phyloP scores from a whole-genome alignment of 2,113 vertebrate species.

The Gasterosteus nipponicus region DNA sequence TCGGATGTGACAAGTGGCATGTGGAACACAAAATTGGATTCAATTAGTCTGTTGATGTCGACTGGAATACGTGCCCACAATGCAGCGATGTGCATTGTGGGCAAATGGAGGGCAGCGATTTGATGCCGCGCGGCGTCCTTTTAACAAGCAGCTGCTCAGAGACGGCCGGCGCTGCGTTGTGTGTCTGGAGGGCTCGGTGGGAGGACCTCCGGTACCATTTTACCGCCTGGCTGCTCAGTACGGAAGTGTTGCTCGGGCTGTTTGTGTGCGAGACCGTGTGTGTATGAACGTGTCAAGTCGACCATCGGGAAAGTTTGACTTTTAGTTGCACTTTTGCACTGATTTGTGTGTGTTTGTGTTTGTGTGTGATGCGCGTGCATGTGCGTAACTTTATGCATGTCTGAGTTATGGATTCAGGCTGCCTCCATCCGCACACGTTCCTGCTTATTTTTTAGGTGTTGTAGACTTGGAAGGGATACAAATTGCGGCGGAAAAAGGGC shows the following conservation, averaged over 20 bases:
- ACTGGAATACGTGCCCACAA: conserved; percentile 14
- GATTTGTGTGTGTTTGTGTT: conserved; percentile 6
- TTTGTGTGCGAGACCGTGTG: background rate
- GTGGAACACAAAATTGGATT: conserved; percentile 76
- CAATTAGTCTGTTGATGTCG: conserved; percentile 68
- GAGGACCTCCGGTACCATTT: conserved; percentile 41
- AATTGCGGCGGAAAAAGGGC: conserved; percentile 24
- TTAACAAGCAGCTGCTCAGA: conserved; percentile 60
- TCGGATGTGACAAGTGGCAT: conserved; percentile 54
- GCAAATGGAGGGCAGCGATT: conserved; percentile 53
- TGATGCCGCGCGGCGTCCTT: conserved; percentile 54
- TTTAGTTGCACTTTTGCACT: conserved; percentile 10
- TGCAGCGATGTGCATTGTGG: conserved; percentile 62
- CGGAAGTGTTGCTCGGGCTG: background rate
- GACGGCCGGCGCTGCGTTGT: conserved; percentile 40
- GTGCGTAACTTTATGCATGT: conserved; percentile 56
- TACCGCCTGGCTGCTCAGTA: conserved; percentile 44
- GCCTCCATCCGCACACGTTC: conserved; percentile 47
- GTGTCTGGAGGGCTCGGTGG: conserved; percentile 37
- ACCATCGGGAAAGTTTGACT: conserved; percentile 33
- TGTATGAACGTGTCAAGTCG: conserved; percentile 1
- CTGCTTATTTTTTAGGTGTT: conserved; percentile 48
- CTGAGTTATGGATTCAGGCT: conserved; percentile 53
- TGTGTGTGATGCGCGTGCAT: conserved; percentile 17
- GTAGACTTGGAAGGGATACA: conserved; percentile 46